These are phyloP conservation scores for Clistopyga incitator DNA, from an alignment of 2,888 invertebrate genomes.

Conservation along the genomic window DNA sequence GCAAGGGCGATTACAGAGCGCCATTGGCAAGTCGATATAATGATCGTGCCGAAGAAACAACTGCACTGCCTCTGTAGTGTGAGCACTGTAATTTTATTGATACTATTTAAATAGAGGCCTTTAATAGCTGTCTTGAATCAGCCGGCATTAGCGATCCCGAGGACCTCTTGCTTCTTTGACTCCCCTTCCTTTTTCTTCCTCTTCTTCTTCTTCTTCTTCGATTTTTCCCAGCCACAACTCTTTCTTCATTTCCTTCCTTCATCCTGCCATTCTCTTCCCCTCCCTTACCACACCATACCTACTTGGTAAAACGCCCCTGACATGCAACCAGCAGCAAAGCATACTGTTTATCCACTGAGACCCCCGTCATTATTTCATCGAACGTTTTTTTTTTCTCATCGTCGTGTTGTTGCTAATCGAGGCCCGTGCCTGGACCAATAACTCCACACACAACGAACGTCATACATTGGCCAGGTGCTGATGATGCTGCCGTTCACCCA, in stretches of 20 bases:
- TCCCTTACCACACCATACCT: constrained; percentile 18
- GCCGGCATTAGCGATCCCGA: constrained; percentile 62
- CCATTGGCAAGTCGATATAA: constrained; percentile 72
- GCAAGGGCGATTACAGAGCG: constrained; percentile 80
- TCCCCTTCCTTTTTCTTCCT: not conserved
- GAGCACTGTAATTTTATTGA: constrained; percentile 81
- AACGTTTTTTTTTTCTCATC: constrained; percentile 79
- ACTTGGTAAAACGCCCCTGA: constrained; percentile 43
- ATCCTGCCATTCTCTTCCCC: constrained; percentile 34
- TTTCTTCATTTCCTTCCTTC: constrained; percentile 37
- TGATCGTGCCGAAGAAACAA: constrained; percentile 65
- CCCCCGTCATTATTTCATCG: constrained; percentile 82
- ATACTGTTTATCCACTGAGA: constrained; percentile 79
- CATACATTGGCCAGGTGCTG: constrained; percentile 57
- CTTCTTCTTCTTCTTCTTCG: constrained; percentile 23
- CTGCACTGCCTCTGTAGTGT: constrained; percentile 63
- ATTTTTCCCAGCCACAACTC: constrained; percentile 35
- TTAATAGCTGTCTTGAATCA: constrained; percentile 79
- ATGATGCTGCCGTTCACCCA: constrained; percentile 31
- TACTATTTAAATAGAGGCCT: constrained; percentile 83
- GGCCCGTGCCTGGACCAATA: constrained; percentile 62
- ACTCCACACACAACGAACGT: constrained; percentile 35
- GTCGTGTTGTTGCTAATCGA: constrained; percentile 69
- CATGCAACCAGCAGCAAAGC: constrained; percentile 71
- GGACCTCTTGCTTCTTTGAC: constrained; percentile 53